Percentiles rank a stretch among this genome's conserved stretches.
Conservation (phyloP, 30 jellyfish, hydroid and myxozoan species). For the Aurelia aurita region DNA sequence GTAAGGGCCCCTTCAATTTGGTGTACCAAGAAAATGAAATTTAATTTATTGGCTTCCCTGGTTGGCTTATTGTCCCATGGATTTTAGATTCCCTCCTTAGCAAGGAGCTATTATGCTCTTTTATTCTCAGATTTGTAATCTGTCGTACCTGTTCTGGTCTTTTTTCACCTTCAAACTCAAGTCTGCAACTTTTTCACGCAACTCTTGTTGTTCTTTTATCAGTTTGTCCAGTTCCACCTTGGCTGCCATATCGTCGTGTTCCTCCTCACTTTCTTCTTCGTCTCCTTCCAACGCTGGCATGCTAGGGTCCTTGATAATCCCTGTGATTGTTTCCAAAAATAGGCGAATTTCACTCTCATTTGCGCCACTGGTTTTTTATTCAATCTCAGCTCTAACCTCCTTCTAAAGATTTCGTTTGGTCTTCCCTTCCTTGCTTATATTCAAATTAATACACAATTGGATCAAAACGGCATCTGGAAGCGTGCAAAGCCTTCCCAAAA, state of each 20-base stretch:
- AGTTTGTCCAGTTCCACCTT: neutral
- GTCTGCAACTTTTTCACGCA: neutral
- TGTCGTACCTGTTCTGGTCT: constrained; percentile 19
- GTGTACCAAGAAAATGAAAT: constrained; percentile 8
- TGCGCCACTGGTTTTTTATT: neutral
- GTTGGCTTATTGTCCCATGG: constrained; percentile 18
- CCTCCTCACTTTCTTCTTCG: constrained; percentile 5
- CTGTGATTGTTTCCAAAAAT: constrained; percentile 39
- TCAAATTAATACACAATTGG: neutral
- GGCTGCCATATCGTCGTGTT: constrained; percentile 2
- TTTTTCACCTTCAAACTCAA: neutral
- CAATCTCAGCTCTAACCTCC: constrained; percentile 28
- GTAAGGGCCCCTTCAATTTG: constrained; percentile 36
- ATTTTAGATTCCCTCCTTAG: constrained; percentile 16
- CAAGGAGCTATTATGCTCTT: no score
- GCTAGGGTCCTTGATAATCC: neutral
- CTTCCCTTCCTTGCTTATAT: constrained; percentile 28
- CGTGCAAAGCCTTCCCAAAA: constrained; percentile 28
- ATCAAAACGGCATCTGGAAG: constrained; percentile 22
- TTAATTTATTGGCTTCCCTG: constrained; percentile 23
- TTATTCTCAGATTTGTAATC: constrained; percentile 3
- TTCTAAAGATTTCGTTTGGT: constrained; percentile 26
- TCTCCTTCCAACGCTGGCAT: constrained; percentile 33
- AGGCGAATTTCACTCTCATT: constrained; percentile 2
- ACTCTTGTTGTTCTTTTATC: neutral